These are phyloP conservation scores for Hypomesus transpacificus DNA, from an alignment of 2,113 vertebrate species.

Conservation along the genomic window DNA sequence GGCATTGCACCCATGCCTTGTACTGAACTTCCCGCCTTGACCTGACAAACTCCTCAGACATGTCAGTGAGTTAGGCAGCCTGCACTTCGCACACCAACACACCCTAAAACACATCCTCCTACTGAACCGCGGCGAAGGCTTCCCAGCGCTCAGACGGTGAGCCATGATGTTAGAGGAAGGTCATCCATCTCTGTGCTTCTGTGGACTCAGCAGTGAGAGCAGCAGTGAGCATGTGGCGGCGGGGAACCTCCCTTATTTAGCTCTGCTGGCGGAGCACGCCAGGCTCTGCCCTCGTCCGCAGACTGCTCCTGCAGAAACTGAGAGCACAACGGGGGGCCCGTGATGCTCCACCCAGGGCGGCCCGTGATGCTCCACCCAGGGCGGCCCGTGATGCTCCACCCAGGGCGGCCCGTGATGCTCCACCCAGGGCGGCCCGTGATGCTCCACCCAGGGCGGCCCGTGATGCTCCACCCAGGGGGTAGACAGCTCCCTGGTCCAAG, in stretches of 20 bases:
- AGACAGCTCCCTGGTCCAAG: slow-evolving; percentile 22
- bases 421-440: slow-evolving; percentile 15
- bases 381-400: too few relatives aligned
- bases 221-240: neutral
- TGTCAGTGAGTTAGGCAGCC: too few relatives aligned
- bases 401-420: neutral
- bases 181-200: too few relatives aligned
- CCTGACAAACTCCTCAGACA: too few relatives aligned
- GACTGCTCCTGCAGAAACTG: slow-evolving; percentile 3
- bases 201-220: neutral
- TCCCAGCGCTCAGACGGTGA: too few relatives aligned
- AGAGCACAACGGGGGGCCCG: slow-evolving; percentile 26
- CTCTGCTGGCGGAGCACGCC: neutral
- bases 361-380: slow-evolving; percentile 11
- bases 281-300: slow-evolving; percentile 33
- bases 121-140: too few relatives aligned
- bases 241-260: slow-evolving; percentile 1
- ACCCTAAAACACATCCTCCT: too few relatives aligned
- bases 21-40: neutral
- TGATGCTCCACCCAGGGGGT: neutral
- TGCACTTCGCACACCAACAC: too few relatives aligned
- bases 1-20: neutral
- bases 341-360: neutral
- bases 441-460: slow-evolving; percentile 24
- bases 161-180: too few relatives aligned